phyloP scores from a whole-genome alignment of 92 coral and sea anemone genomes.

The Bergia sp. region DNA sequence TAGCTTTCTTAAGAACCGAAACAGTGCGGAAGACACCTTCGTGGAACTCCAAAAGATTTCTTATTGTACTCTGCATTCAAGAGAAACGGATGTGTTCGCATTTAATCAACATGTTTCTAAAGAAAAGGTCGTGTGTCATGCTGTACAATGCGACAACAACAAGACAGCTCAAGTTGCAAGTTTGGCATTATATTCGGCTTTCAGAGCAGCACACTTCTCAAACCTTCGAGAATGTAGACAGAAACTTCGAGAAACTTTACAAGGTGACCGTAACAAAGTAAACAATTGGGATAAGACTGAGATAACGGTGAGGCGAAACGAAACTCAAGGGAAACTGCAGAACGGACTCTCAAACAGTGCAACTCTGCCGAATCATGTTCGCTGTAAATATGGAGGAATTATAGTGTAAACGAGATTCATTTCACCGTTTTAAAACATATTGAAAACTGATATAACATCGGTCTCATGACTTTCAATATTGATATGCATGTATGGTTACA shows the following conservation, averaged over 20 bases:
- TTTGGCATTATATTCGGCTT: constrained; percentile 66
- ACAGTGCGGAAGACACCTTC: constrained; percentile 19
- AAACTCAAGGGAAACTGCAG: not conserved
- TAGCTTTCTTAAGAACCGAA: constrained; percentile 46
- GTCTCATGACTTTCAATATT: not conserved
- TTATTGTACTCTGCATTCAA: constrained; percentile 59
- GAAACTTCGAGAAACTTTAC: constrained; percentile 42
- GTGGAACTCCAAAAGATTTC: constrained; percentile 78
- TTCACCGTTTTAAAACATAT: no score
- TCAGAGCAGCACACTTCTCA: constrained; percentile 70
- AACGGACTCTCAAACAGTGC: not conserved
- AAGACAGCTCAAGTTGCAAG: constrained; percentile 58
- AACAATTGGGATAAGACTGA: not conserved
- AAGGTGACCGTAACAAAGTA: not conserved
- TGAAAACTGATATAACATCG: not conserved
- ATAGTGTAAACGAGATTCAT: not conserved
- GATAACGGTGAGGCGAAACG: not conserved
- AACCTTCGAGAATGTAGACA: constrained; percentile 69
- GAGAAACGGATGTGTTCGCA: constrained; percentile 68
- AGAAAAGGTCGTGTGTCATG: constrained; percentile 69
- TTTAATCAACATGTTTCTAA: constrained; percentile 79
- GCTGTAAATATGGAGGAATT: constrained; percentile 3
- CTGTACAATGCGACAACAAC: constrained; percentile 64
- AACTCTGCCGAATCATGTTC: not conserved
- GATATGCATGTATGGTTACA: not conserved